A percentile compares a stretch with the other conserved stretches of the same genome.
Evolutionary conservation across 30 jellyfish, hydroid and myxozoan genomes (phyloP).

Genomic region (Aurelia coerulea): DNA sequence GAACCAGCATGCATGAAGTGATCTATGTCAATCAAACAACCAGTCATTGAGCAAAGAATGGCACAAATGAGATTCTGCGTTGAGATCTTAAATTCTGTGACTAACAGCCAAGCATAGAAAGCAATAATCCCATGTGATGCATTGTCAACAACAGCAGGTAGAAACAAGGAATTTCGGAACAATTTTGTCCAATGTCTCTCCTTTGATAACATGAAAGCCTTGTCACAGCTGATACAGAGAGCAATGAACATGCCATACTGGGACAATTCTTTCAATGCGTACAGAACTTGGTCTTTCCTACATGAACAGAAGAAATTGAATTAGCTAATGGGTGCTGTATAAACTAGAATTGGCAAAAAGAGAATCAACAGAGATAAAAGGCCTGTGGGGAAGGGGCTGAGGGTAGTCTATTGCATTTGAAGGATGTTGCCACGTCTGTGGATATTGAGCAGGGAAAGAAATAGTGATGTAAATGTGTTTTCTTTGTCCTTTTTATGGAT

Average conservation of each 20-base stretch:
- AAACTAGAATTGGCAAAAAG: too few species aligned
- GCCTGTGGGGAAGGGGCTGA: too few species aligned
- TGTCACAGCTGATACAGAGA: conserved; percentile 44
- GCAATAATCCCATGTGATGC: conserved; percentile 84
- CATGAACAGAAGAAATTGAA: too few species aligned
- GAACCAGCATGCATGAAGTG: conserved; percentile 82
- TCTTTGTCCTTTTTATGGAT: too few species aligned
- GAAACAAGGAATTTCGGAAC: neutral
- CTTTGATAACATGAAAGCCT: neutral
- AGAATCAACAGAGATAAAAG: too few species aligned
- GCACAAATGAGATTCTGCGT: neutral
- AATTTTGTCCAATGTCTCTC: too few species aligned
- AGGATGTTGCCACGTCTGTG: too few species aligned
- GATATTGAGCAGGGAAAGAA: too few species aligned
- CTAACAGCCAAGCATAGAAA: conserved; percentile 67
- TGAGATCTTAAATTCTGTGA: conserved; percentile 23
- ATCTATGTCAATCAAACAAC: conserved; percentile 71
- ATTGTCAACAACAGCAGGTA: conserved; percentile 64
- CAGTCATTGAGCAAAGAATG: conserved; percentile 47
- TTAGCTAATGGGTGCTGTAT: too few species aligned
- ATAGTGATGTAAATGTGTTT: too few species aligned
- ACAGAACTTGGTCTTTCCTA: neutral
- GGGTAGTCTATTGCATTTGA: too few species aligned
- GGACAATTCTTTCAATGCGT: neutral
- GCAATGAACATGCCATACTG: conserved; percentile 7